phyloP scores from a whole-genome alignment of 2,113 vertebrate genomes.

The Plecotus auritus region DNA sequence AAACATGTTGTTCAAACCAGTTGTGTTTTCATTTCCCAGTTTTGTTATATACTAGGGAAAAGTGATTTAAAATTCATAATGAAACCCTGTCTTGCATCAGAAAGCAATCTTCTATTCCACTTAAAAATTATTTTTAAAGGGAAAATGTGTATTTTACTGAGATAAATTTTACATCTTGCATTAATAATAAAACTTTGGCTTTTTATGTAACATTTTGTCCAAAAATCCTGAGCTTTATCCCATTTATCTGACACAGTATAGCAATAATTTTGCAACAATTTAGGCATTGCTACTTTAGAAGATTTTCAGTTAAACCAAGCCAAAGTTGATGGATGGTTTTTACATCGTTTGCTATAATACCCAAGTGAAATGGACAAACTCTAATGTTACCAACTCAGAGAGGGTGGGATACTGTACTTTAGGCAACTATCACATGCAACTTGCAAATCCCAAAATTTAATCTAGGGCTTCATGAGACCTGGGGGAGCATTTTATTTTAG shows the following conservation, averaged over 20 bases:
- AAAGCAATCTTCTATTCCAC: slow-evolving; percentile 51
- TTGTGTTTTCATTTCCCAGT: slow-evolving; percentile 53
- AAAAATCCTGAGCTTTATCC: neutral
- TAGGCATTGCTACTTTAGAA: neutral
- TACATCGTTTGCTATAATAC: neutral
- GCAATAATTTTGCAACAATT: neutral
- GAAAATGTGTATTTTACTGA: slow-evolving; percentile 43
- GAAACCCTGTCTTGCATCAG: slow-evolving; percentile 44
- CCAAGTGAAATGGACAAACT: neutral
- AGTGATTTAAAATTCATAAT: slow-evolving; percentile 72
- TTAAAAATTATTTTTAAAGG: slow-evolving; percentile 38
- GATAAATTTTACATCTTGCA: slow-evolving; percentile 34
- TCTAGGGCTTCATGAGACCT: neutral
- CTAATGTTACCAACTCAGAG: neutral
- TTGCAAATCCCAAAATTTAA: neutral
- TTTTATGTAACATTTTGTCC: neutral
- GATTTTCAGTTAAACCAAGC: slow-evolving; percentile 15
- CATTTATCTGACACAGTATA: slow-evolving; percentile 30
- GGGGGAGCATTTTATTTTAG: neutral
- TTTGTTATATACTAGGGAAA: slow-evolving; percentile 50
- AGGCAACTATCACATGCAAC: neutral
- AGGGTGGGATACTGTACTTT: neutral
- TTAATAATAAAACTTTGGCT: neutral
- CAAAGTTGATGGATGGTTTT: neutral
- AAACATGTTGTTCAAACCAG: slow-evolving; percentile 67